These are phyloP conservation scores for Apocrypta bakeri DNA, from an alignment of 1,140 invertebrate genomes.

Conservation along the genomic window DNA sequence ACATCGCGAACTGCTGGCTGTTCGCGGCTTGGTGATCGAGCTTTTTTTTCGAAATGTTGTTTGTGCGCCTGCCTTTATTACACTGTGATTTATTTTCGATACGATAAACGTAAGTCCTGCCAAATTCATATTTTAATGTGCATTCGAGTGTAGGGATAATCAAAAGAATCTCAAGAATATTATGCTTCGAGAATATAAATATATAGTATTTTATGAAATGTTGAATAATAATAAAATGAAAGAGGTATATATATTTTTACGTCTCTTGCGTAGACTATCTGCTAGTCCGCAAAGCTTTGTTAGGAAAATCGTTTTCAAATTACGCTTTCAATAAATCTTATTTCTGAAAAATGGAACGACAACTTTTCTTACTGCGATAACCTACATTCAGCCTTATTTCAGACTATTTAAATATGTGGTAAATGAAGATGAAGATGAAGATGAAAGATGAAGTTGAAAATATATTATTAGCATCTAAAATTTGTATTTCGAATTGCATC, in stretches of 20 bases:
- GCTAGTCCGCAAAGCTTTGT: conserved; percentile 17
- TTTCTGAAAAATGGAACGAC: conserved; percentile 21
- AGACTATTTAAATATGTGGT: too few relatives aligned
- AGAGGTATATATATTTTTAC: conserved; percentile 32
- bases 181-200: neutral
- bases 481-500: too few relatives aligned
- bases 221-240: neutral
- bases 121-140: neutral
- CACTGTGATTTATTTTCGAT: neutral
- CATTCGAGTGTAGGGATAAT: neutral
- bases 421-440: too few relatives aligned
- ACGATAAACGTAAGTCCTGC: neutral
- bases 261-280: neutral
- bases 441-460: too few relatives aligned
- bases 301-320: conserved; percentile 23
- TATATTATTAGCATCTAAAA: too few relatives aligned
- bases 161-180: conserved; percentile 17
- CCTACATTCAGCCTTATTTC: too few relatives aligned
- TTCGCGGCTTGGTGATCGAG: neutral
- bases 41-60: neutral
- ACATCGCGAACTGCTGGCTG: neutral
- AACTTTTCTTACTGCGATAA: neutral
- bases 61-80: neutral
- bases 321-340: conserved; percentile 42
- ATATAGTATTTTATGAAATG: neutral